Conservation (phyloP, 1,140 invertebrate genomes). For the Microvelia longipes region DNA sequence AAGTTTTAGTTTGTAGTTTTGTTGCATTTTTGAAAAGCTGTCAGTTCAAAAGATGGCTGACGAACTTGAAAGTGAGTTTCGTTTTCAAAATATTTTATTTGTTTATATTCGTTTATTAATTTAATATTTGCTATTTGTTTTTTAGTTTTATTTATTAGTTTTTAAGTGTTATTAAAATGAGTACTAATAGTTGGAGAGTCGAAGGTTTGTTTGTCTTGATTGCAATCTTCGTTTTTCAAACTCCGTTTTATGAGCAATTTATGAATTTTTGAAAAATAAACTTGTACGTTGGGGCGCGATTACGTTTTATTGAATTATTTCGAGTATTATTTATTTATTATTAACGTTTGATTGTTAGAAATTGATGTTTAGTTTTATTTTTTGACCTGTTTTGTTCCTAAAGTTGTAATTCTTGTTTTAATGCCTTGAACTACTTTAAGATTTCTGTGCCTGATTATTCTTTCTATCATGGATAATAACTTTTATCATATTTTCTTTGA, state of each 20-base stretch:
- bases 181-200: neutral
- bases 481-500: no score
- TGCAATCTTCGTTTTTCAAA: neutral
- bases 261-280: neutral
- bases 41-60: constrained; percentile 23
- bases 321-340: no score
- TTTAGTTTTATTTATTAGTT: neutral
- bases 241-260: neutral
- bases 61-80: constrained; percentile 24
- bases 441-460: no score
- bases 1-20: no score
- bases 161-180: no score
- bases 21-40: constrained; percentile 7
- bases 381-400: no score
- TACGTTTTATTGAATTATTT: neutral
- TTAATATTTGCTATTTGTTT: neutral
- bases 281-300: neutral
- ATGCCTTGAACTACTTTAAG: no score
- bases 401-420: no score
- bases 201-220: neutral
- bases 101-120: constrained; percentile 1
- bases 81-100: constrained; percentile 9
- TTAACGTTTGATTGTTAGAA: no score
- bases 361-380: no score
- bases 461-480: no score